Percentiles rank a stretch among this genome's conserved stretches.
phyloP scores from a whole-genome alignment of 2,888 invertebrate species.

The Acrobasis suavella region DNA sequence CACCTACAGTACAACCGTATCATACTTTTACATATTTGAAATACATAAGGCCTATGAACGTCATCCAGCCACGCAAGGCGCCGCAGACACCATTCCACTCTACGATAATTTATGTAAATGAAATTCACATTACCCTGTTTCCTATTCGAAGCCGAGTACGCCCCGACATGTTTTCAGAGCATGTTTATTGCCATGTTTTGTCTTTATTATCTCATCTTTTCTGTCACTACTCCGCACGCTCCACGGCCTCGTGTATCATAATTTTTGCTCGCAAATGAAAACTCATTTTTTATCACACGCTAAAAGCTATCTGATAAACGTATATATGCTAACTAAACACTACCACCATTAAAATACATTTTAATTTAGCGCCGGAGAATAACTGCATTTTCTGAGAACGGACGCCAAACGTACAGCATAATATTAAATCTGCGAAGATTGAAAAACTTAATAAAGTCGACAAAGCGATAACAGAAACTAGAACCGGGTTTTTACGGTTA shows the following conservation, averaged over 20 bases:
- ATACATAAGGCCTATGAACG: slow-evolving; percentile 15
- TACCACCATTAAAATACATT: slow-evolving; percentile 44
- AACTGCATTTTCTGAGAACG: slow-evolving; percentile 31
- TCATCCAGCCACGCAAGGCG: slow-evolving; percentile 51
- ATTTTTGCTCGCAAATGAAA: slow-evolving; percentile 49
- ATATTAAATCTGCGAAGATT: slow-evolving; percentile 45
- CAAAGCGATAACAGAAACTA: slow-evolving; percentile 50
- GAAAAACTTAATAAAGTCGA: slow-evolving; percentile 58
- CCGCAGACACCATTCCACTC: slow-evolving; percentile 58
- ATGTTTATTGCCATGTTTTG: slow-evolving; percentile 71
- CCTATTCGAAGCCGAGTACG: slow-evolving; percentile 59
- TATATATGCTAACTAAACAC: slow-evolving; percentile 34
- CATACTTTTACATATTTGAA: slow-evolving; percentile 1
- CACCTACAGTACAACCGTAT: not conserved
- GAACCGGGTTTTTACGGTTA: slow-evolving; percentile 52
- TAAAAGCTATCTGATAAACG: slow-evolving; percentile 54
- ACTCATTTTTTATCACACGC: slow-evolving; percentile 51
- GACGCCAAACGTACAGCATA: slow-evolving; percentile 28
- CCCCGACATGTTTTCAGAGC: slow-evolving; percentile 65
- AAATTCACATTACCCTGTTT: slow-evolving; percentile 74
- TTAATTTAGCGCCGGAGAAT: slow-evolving; percentile 34
- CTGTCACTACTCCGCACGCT: slow-evolving; percentile 57
- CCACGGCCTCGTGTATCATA: slow-evolving; percentile 52
- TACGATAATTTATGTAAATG: slow-evolving; percentile 78
- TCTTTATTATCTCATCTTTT: slow-evolving; percentile 67